Evolutionary conservation across 2,888 invertebrate genomes (phyloP).

Genomic region (Chydorus sphaericus): DNA sequence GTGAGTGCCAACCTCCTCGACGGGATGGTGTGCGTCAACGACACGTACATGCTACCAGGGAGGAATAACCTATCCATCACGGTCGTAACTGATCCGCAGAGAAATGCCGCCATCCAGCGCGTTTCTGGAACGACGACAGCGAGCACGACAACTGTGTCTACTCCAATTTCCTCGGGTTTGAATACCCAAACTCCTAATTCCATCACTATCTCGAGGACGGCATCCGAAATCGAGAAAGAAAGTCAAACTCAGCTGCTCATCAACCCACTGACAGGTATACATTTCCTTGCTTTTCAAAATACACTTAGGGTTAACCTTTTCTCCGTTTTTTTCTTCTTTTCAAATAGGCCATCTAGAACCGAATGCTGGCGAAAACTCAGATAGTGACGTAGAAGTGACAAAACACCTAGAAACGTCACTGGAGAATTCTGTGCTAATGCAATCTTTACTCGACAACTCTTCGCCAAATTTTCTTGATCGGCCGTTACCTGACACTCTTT

Average conservation of each 20-base stretch:
- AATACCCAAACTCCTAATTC: slow-evolving; percentile 22
- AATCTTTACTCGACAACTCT: neutral
- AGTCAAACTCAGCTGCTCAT: slow-evolving; percentile 68
- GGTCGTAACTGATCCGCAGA: slow-evolving; percentile 10
- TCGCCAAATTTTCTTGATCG: slow-evolving; percentile 32
- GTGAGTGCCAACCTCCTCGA: slow-evolving; percentile 10
- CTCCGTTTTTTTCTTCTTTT: no score
- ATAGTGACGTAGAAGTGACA: slow-evolving; percentile 31
- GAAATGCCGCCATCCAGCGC: neutral
- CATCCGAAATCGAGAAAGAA: slow-evolving; percentile 27
- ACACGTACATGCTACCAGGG: slow-evolving; percentile 14
- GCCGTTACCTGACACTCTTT: slow-evolving; percentile 33
- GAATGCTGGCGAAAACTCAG: slow-evolving; percentile 52
- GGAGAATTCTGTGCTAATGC: neutral
- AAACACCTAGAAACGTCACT: slow-evolving; percentile 4
- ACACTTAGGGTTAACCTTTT: no score
- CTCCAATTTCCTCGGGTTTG: slow-evolving; percentile 16
- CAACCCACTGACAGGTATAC: slow-evolving; percentile 64
- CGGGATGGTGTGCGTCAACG: slow-evolving; percentile 15
- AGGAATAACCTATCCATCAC: slow-evolving; percentile 14
- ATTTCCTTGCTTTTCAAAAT: no score
- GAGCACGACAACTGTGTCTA: slow-evolving; percentile 31
- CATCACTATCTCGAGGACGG: slow-evolving; percentile 9
- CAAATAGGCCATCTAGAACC: slow-evolving; percentile 47
- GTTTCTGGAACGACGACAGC: slow-evolving; percentile 14